A percentile compares a stretch with the other conserved stretches of the same genome.
phyloP scores from a whole-genome alignment of 2,888 invertebrate species.

The Clostera curtula region DNA sequence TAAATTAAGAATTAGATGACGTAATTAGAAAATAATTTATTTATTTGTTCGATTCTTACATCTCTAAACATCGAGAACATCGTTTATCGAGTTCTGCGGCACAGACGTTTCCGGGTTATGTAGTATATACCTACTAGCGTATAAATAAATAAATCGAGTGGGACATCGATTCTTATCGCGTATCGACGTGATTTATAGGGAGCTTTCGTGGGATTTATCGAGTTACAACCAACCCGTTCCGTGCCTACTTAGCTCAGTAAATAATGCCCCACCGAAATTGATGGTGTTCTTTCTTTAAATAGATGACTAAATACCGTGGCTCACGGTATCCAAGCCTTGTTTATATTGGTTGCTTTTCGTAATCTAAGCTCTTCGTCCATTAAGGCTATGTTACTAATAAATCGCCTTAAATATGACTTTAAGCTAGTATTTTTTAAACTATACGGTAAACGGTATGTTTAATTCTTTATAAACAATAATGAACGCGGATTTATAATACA shows the following conservation, averaged over 20 bases:
- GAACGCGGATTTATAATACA: too few species aligned
- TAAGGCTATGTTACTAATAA: constrained; percentile 39
- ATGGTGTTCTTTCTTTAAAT: constrained; percentile 69
- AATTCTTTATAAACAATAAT: too few species aligned
- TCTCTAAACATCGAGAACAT: constrained; percentile 44
- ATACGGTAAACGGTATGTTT: too few species aligned
- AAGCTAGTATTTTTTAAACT: too few species aligned
- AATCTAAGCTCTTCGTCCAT: constrained; percentile 58
- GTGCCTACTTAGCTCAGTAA: constrained; percentile 69
- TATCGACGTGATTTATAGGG: constrained; percentile 64
- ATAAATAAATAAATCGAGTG: constrained; percentile 66
- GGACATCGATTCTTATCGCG: constrained; percentile 72
- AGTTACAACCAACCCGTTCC: constrained; percentile 65
- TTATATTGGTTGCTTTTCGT: constrained; percentile 56
- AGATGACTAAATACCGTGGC: constrained; percentile 68
- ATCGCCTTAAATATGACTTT: too few species aligned
- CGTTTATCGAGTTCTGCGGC: constrained; percentile 39
- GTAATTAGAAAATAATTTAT: too few species aligned
- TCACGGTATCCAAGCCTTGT: constrained; percentile 60
- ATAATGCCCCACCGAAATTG: constrained; percentile 66
- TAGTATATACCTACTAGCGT: constrained; percentile 40
- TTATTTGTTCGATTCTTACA: too few species aligned
- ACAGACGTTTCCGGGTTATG: constrained; percentile 53
- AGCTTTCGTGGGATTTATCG: constrained; percentile 67
- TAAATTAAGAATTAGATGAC: too few species aligned